phyloP scores from a whole-genome alignment of 2,113 vertebrate genomes.

The Microtus richardsoni region DNA sequence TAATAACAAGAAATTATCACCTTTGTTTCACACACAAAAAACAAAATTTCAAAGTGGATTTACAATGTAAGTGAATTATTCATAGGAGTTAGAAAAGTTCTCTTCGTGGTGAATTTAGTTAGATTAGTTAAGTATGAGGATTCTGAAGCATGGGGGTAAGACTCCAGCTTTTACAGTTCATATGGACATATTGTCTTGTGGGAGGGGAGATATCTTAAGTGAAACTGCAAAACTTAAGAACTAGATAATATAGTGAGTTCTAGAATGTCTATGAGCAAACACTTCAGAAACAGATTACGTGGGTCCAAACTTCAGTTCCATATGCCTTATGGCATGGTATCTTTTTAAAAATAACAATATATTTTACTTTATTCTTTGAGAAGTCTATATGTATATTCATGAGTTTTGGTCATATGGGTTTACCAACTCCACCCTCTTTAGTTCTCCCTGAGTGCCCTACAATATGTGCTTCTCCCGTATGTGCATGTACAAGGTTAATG shows the following conservation, averaged over 20 bases:
- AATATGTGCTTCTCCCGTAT: not conserved
- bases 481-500: not conserved
- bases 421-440: not conserved
- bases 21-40: not conserved
- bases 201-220: not conserved
- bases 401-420: not conserved
- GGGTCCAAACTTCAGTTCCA: not conserved
- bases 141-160: not conserved
- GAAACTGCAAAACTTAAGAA: not conserved
- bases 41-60: not conserved
- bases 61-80: not conserved
- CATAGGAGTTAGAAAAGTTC: not conserved
- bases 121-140: not conserved
- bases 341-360: not conserved
- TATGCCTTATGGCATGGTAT: not conserved
- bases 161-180: not conserved
- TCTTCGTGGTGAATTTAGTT: not conserved
- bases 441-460: not conserved
- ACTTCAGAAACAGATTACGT: not conserved
- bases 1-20: not conserved
- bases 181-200: not conserved
- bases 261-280: not conserved
- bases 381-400: not conserved
- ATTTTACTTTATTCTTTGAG: not conserved
- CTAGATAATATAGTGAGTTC: not conserved